These are phyloP conservation scores for Brachystomella parvula DNA, from an alignment of 1,140 invertebrate genomes.

Conservation along the genomic window DNA sequence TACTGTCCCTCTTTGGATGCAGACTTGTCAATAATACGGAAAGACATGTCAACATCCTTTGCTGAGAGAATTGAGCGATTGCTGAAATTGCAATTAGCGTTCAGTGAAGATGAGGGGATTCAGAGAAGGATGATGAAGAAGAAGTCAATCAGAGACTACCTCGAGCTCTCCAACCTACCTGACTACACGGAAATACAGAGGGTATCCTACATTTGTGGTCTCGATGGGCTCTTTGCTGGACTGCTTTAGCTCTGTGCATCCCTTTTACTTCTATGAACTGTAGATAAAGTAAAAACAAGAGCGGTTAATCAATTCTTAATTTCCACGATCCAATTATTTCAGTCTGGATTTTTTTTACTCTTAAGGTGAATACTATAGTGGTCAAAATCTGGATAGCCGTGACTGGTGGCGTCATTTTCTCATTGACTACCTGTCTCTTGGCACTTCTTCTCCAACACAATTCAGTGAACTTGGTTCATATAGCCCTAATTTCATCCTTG, in stretches of 20 bases:
- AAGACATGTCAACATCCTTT: neutral
- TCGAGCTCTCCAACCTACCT: slow-evolving; percentile 2
- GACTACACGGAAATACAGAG: slow-evolving; percentile 5
- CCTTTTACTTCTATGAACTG: neutral
- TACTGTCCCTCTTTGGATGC: too few species aligned
- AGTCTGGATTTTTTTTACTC: neutral
- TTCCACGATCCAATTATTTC: neutral
- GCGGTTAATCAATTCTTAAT: neutral
- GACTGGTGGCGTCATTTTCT: neutral
- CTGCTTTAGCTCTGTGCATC: neutral
- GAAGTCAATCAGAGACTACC: neutral
- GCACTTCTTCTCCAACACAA: slow-evolving; percentile 3
- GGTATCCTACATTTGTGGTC: slow-evolving; percentile 7
- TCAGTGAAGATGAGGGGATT: neutral
- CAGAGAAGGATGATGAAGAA: neutral
- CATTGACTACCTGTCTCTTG: neutral
- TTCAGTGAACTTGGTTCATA: neutral
- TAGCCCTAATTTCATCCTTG: too few species aligned
- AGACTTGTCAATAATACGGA: neutral
- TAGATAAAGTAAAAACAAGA: neutral
- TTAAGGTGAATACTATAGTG: neutral
- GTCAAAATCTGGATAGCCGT: slow-evolving; percentile 6
- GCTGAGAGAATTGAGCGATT: neutral
- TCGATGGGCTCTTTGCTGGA: neutral
- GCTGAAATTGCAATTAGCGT: neutral